Evolutionary conservation across 2,888 invertebrate species (phyloP), one percentile per base, ranked within the genome.

Genomic region (Allacma fusca): DNA sequence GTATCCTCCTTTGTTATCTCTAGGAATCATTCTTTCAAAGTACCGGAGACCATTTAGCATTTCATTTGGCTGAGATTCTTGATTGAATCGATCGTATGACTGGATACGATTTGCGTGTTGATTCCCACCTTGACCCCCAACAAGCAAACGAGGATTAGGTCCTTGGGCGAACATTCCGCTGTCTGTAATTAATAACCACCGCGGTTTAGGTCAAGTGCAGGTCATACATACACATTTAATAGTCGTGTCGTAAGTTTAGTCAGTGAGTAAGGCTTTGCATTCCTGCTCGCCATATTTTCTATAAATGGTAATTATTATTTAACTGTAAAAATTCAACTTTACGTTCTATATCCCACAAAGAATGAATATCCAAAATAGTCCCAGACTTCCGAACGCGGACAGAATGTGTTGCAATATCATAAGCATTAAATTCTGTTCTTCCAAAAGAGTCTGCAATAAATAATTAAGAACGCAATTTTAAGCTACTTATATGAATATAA

Each of bases 301-400:
- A n/a, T n/a, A n/a, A n/a, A n/a, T n/a, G n/a, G n/a, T n/a, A n/a
- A n/a, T n/a, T n/a, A n/a, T n/a, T n/a, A n/a, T 4, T 34, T 7
- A 34, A 59, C 59, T 59, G 23, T 23, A 21, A 23, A 7, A 7
- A n/a, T 2, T 4, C 13, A 59, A 59, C 4, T 23, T 78, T 83
- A 86, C 87, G 84, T 83, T 86, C 86, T 78, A 87, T 82, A 75
- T 86, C 89, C 88, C 88, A 89, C 59, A 91, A 86, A 67, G 90
- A 87, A 81, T 88, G 88, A 7, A 90, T 88, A 83, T 90, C 90
- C n/a, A 89, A 87, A 16, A 90, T 85, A 7, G 89, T 87, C 0
- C 90, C 90, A 71, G 89, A 89, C 74, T 89, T 87, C 75, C 89
- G 86, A 9, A 91, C 88, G 83, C 88, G 89, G 12, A 91, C 88